Evolutionary conservation across 2,888 invertebrate species (phyloP).

Genomic region (Oligia strigilis): DNA sequence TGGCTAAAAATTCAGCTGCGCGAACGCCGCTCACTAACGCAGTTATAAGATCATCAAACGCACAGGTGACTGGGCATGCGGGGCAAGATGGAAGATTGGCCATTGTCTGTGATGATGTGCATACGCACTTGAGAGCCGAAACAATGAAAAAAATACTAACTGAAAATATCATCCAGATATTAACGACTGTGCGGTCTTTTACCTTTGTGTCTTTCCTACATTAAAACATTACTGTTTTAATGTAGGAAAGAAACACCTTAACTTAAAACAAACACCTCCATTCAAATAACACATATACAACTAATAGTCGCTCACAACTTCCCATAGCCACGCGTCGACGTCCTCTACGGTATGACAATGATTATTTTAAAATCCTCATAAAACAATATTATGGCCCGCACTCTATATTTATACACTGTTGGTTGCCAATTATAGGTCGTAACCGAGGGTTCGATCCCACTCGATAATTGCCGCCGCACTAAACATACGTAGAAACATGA

Average conservation of each 20-base stretch:
- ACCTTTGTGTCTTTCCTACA: neutral
- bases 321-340: constrained; percentile 65
- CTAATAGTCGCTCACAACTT: constrained; percentile 25
- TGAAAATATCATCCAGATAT: neutral
- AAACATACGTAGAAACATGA: constrained; percentile 67
- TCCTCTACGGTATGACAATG: constrained; percentile 82
- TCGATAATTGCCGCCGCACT: constrained; percentile 84
- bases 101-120: neutral
- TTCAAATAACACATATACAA: constrained; percentile 4
- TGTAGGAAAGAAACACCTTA: too few species aligned
- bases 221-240: too few species aligned
- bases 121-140: neutral
- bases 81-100: neutral
- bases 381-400: constrained; percentile 82
- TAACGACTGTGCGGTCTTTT: too few species aligned
- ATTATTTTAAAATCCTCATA: constrained; percentile 86
- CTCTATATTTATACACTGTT: constrained; percentile 85
- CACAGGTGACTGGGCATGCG: neutral
- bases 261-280: constrained; percentile 28
- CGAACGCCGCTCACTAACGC: neutral
- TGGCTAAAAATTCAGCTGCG: too few species aligned
- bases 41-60: neutral
- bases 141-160: neutral
- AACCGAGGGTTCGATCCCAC: constrained; percentile 85
- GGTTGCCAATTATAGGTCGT: constrained; percentile 88